Percentiles rank a stretch among this genome's conserved stretches.
Evolutionary conservation across 2,797 vertebrate genomes (phyloP).

Genomic region (Amblyraja radiata): DNA sequence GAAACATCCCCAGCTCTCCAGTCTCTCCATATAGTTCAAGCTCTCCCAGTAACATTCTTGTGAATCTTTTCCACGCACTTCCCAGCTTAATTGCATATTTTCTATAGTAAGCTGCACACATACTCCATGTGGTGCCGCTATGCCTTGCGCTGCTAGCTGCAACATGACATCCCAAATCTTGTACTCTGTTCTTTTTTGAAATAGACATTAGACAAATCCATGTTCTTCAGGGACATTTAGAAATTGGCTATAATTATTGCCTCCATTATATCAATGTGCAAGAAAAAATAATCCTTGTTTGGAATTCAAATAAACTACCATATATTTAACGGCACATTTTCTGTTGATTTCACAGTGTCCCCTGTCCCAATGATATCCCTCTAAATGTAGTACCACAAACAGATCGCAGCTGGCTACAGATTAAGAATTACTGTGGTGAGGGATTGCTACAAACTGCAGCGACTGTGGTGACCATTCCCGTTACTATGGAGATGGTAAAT

Average conservation of each 20-base stretch:
- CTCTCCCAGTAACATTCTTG: no score
- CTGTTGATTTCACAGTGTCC: neutral
- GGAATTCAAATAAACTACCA: neutral
- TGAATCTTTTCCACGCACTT: no score
- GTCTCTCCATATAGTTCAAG: no score
- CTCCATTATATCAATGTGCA: neutral
- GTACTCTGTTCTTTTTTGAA: no score
- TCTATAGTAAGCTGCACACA: no score
- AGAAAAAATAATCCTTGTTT: neutral
- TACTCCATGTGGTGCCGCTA: no score
- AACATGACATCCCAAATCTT: no score
- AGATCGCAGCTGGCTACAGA: slow-evolving; percentile 28
- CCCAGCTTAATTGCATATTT: no score
- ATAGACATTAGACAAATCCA: neutral
- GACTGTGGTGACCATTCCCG: neutral
- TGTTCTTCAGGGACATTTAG: neutral
- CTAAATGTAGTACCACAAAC: neutral
- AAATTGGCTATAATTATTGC: neutral
- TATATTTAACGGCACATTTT: neutral
- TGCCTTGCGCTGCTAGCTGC: no score
- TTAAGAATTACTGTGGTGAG: slow-evolving; percentile 30
- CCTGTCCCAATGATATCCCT: slow-evolving; percentile 4
- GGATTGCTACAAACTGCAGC: neutral
- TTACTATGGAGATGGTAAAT: slow-evolving; percentile 34
- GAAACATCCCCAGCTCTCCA: no score